These are phyloP conservation scores for Acanthornis magna DNA, from an alignment of 2,797 vertebrate genomes.

Conservation along the genomic window DNA sequence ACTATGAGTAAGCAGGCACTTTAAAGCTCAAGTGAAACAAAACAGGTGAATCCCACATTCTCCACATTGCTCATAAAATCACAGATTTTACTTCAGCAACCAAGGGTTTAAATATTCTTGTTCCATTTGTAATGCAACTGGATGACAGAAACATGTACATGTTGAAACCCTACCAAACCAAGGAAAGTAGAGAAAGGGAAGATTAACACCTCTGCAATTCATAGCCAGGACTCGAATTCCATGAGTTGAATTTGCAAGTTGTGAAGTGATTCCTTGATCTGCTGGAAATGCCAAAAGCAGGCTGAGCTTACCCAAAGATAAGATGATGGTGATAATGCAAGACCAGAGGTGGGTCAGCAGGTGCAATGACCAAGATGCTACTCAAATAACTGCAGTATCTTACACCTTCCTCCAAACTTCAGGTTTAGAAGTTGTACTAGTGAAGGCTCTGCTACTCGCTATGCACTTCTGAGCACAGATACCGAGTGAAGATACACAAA, in stretches of 20 bases:
- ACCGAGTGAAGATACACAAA: not conserved
- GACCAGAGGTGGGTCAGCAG: not conserved
- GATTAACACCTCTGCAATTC: not conserved
- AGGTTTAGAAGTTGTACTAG: not conserved
- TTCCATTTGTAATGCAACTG: not conserved
- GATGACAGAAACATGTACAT: not conserved
- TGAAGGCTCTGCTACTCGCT: not conserved
- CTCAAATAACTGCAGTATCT: not conserved
- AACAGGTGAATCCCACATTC: not conserved
- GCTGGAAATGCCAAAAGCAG: not conserved
- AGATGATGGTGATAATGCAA: not conserved
- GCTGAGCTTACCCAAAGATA: not conserved
- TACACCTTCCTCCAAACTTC: not conserved
- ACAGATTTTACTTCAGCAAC: not conserved
- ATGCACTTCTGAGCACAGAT: not conserved
- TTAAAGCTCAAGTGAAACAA: slow-evolving; percentile 1
- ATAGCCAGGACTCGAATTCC: not conserved
- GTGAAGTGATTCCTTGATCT: not conserved
- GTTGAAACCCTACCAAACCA: not conserved
- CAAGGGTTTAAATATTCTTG: not conserved
- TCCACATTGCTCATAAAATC: not conserved
- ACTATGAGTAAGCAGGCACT: not conserved
- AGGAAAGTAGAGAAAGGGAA: not conserved
- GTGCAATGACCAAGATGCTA: not conserved
- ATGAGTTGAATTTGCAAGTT: not conserved